Conservation (phyloP, 2,113 vertebrate species). For the Solea senegalensis region DNA sequence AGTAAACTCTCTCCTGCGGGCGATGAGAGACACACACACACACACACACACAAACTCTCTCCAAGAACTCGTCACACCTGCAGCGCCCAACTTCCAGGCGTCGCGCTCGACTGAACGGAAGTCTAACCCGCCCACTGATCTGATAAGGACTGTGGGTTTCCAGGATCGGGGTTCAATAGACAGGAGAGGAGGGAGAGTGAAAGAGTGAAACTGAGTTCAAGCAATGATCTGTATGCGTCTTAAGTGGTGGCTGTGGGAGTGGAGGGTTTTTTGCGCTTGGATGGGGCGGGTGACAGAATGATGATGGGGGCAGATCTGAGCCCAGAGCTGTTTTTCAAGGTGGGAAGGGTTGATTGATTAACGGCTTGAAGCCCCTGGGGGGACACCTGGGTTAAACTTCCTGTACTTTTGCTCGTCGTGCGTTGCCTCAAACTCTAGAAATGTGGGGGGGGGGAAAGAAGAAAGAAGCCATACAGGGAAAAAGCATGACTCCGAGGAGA, state of each 20-base stretch:
- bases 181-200: neutral
- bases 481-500: neutral
- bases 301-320: slow-evolving; percentile 66
- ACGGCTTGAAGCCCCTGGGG: slow-evolving; percentile 43
- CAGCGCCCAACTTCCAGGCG: slow-evolving; percentile 58
- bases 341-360: slow-evolving; percentile 68
- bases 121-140: slow-evolving; percentile 34
- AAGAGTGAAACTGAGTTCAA: slow-evolving; percentile 48
- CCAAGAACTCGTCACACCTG: slow-evolving; percentile 60
- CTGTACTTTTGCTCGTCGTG: slow-evolving; percentile 50
- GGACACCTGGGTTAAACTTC: slow-evolving; percentile 56
- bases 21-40: slow-evolving; percentile 47
- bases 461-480: too few species aligned
- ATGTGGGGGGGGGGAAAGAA: neutral
- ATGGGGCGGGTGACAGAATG: slow-evolving; percentile 60
- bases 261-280: slow-evolving; percentile 27
- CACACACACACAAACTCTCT: slow-evolving; percentile 19
- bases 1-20: slow-evolving; percentile 65
- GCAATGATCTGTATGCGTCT: slow-evolving; percentile 24
- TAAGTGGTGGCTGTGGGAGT: slow-evolving; percentile 9
- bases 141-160: slow-evolving; percentile 61
- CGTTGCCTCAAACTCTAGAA: slow-evolving; percentile 37
- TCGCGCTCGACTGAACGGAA: slow-evolving; percentile 72
- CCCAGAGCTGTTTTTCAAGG: slow-evolving; percentile 57
- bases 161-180: slow-evolving; percentile 46